phyloP scores from a whole-genome alignment of 2,113 vertebrate species.

The Sphaerodactylus townsendi region DNA sequence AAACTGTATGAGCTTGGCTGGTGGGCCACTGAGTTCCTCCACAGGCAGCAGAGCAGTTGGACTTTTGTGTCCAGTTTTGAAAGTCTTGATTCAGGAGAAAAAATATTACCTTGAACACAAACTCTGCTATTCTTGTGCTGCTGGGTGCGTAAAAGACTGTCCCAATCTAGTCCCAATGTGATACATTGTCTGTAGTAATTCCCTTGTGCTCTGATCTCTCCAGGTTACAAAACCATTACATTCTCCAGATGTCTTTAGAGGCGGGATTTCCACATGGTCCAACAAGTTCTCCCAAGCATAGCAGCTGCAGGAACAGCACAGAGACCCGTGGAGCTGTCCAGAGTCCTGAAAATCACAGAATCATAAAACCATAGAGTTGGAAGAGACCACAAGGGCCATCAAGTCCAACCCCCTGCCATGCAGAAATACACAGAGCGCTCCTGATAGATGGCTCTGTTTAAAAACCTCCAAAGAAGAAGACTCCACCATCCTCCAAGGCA shows the following conservation, averaged over 20 bases:
- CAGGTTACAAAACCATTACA: slow-evolving; percentile 15
- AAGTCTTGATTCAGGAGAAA: not conserved
- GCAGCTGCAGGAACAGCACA: not conserved
- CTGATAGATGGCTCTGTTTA: no score
- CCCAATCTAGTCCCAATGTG: no score
- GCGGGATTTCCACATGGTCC: not conserved
- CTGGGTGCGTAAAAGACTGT: not conserved
- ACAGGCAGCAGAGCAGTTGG: not conserved
- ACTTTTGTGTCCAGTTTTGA: not conserved
- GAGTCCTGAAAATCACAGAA: slow-evolving; percentile 65
- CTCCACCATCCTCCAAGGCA: no score
- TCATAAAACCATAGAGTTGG: no score
- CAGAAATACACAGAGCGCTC: no score
- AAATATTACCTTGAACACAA: not conserved
- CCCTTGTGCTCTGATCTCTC: not conserved
- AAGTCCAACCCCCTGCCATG: no score
- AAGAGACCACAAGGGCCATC: no score
- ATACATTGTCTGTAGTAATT: slow-evolving; percentile 40
- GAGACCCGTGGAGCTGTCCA: slow-evolving; percentile 49
- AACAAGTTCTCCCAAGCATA: not conserved
- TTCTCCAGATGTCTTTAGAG: not conserved
- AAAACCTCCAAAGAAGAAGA: no score
- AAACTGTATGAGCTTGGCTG: no score
- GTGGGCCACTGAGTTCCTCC: not conserved
- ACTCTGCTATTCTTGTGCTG: not conserved